A percentile compares a stretch with the other conserved stretches of the same genome.
These are phyloP conservation scores for Yponomeuta plumbellus DNA, from an alignment of 2,888 invertebrate genomes.

Conservation along the genomic window DNA sequence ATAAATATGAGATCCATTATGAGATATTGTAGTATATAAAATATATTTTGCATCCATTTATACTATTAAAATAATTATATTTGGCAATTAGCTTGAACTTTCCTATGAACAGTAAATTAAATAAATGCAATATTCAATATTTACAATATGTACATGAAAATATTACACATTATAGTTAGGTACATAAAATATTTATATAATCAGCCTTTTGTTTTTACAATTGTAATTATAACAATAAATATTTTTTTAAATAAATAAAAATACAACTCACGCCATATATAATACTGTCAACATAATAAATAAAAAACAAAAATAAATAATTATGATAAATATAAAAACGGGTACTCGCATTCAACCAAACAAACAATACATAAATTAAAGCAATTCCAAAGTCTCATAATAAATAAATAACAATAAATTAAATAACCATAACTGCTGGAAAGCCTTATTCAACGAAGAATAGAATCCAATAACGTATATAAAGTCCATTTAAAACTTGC, in stretches of 20 bases:
- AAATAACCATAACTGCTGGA: constrained; percentile 22
- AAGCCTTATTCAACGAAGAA: constrained; percentile 21
- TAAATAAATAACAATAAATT: constrained; percentile 14
- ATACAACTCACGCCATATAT: constrained; percentile 31
- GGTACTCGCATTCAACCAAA: constrained; percentile 2
- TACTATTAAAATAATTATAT: not conserved
- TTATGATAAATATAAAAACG: constrained; percentile 14
- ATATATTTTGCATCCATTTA: constrained; percentile 8
- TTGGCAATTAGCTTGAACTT: constrained; percentile 9
- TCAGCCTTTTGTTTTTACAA: constrained; percentile 14
- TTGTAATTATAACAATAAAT: not conserved
- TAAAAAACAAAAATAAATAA: constrained; percentile 24
- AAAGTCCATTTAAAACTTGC: constrained; percentile 15
- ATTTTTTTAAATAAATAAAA: constrained; percentile 24
- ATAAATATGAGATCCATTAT: constrained; percentile 15
- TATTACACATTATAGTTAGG: constrained; percentile 17
- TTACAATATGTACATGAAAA: constrained; percentile 23
- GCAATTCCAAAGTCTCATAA: constrained; percentile 35
- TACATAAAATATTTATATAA: constrained; percentile 18
- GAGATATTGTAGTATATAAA: not conserved
- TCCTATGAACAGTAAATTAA: constrained; percentile 31
- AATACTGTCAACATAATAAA: constrained; percentile 23
- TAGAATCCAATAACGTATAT: constrained; percentile 16
- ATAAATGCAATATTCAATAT: constrained; percentile 49
- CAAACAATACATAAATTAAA: constrained; percentile 44